phyloP scores from a whole-genome alignment of 2,888 invertebrate species.

The Poecilobothrus nobilitatus region DNA sequence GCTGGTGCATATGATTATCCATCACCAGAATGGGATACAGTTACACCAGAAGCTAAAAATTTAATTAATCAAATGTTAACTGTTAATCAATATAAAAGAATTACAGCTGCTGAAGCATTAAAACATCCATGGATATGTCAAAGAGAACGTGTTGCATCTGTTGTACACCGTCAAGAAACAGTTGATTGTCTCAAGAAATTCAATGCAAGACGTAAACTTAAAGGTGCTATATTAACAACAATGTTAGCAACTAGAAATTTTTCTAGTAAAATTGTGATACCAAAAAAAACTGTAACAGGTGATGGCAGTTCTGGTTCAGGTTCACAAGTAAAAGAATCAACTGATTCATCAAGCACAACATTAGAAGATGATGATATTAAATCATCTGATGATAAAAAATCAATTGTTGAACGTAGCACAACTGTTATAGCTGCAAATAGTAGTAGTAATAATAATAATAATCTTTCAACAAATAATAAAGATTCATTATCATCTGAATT shows the following conservation, averaged over 20 bases:
- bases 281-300: constrained; percentile 73
- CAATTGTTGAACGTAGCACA: constrained; percentile 85
- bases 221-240: constrained; percentile 98
- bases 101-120: constrained; percentile 95
- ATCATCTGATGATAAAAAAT: constrained; percentile 78
- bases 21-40: constrained; percentile 99
- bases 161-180: constrained; percentile 98
- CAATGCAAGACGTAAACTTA: constrained; percentile 98
- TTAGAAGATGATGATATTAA: constrained; percentile 95
- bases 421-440: constrained; percentile 91
- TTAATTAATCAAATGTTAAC: constrained; percentile 99
- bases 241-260: constrained; percentile 99
- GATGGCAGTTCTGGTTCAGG: constrained; percentile 60
- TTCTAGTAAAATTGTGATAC: constrained; percentile 95
- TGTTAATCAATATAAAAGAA: constrained; percentile 96
- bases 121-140: constrained; percentile 99
- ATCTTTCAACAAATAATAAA: constrained; percentile 7
- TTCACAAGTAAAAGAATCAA: constrained; percentile 97
- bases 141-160: constrained; percentile 97
- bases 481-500: constrained; percentile 43
- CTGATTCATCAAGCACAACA: constrained; percentile 92
- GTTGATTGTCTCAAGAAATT: constrained; percentile 99
- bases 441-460: constrained; percentile 50
- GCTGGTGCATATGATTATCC: constrained; percentile 99
- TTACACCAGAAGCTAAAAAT: constrained; percentile 98